Evolutionary conservation across 1,140 invertebrate genomes (phyloP), one percentile per base, ranked within the genome.

Genomic region (Apis dorsata): DNA sequence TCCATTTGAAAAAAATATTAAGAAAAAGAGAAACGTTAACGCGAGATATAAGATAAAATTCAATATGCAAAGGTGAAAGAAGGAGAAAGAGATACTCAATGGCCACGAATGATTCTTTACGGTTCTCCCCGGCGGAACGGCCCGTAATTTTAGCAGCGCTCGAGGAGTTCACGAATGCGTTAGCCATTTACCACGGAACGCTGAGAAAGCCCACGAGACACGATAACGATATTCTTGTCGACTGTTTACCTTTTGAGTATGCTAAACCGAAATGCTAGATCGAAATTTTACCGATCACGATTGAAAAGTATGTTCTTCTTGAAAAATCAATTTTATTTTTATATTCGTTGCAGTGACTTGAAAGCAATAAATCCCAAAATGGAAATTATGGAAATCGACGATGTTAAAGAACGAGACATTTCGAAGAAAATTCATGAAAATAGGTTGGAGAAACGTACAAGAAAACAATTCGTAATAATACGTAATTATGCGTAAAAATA

Each of bases 101-200:
- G 83, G 62, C 81, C 17, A 68, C 79, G 10, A 53, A 63, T 53
- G 63, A 49, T 80, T n/a, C 65, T 17, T 66, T 70, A 11, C 57
- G n/a, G 63, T 72, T 88, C 59, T 71, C 72, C 19, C 53, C 55
- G 0, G 28, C 60, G 17, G 72, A 85, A 79, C 84, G 89, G 55
- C 77, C 83, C 49, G 72, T 75, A 69, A 85, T 91, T 83, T 79
- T 91, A 78, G 86, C 90, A 62, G 80, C 89, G 66, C 88, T 93
- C 62, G 87, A 93, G 80, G 91, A 91, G 88, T 94, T 90, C 77
- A 88, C 69, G 53, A 90, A 93, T 77, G 90, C 88, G 84, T 85
- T 93, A 82, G 88, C 89, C 70, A 85, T 94, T 89, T 93, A 94
- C 86, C 91, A 89, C 79, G 85, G 90, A 51, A 91, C 89, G 10